These are phyloP conservation scores for Nesidiocoris tenuis DNA, from an alignment of 2,888 invertebrate species.

Conservation along the genomic window DNA sequence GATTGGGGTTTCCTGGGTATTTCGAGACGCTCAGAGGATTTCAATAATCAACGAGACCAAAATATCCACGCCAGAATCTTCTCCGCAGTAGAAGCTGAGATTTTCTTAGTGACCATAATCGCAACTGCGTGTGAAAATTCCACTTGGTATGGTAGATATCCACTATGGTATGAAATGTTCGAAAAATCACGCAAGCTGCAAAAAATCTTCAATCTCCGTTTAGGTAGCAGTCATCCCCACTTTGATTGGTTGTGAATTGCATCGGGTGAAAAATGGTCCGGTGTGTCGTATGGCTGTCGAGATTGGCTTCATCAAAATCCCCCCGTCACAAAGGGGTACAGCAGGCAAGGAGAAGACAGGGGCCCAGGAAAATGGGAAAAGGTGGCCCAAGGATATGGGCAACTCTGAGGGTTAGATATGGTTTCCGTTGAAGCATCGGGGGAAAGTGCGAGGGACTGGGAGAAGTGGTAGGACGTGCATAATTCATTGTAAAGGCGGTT, in stretches of 20 bases:
- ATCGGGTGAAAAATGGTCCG: background rate
- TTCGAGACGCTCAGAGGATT: too few relatives aligned
- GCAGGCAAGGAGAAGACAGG: background rate
- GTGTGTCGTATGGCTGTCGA: background rate
- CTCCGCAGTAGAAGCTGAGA: too few relatives aligned
- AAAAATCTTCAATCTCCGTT: too few relatives aligned
- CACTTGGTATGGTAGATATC: too few relatives aligned
- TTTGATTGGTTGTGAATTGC: background rate
- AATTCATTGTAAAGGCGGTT: slow-evolving; percentile 43
- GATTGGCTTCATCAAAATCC: background rate
- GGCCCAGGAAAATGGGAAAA: background rate
- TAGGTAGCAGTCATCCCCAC: background rate
- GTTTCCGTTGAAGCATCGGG: background rate
- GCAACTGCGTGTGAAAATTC: too few relatives aligned
- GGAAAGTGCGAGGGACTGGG: background rate
- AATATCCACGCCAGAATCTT: too few relatives aligned
- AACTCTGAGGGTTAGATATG: background rate
- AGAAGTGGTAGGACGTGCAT: slow-evolving; percentile 24
- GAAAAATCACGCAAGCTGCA: too few relatives aligned
- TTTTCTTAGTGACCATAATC: too few relatives aligned
- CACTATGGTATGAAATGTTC: too few relatives aligned
- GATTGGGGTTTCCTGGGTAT: too few relatives aligned
- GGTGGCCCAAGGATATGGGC: background rate
- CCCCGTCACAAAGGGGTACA: background rate
- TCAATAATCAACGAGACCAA: too few relatives aligned